Percentiles rank a stretch among this genome's conserved stretches.
phyloP scores from a whole-genome alignment of 2,113 vertebrate genomes.

The Prolemur simus region DNA sequence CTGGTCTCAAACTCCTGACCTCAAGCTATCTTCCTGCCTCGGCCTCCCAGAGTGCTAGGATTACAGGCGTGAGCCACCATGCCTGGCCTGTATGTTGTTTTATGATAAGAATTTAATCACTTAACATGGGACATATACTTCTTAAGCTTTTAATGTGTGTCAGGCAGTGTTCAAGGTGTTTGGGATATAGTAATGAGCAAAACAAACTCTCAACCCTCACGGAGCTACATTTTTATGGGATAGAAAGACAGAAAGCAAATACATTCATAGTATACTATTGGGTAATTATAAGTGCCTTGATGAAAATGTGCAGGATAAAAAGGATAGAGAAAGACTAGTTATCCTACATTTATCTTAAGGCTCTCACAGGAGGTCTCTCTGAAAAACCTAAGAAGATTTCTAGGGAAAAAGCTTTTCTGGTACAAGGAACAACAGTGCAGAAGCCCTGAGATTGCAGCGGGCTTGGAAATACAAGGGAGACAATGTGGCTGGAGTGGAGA shows the following conservation, averaged over 20 bases:
- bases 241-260: not conserved
- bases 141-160: not conserved
- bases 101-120: not conserved
- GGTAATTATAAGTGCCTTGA: not conserved
- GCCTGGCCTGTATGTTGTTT: not conserved
- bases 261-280: not conserved
- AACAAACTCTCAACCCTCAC: not conserved
- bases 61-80: no score
- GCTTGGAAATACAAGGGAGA: not conserved
- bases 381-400: not conserved
- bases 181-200: not conserved
- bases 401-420: not conserved
- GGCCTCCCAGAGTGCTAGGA: no score
- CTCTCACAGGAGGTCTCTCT: not conserved
- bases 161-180: not conserved
- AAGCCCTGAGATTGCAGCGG: not conserved
- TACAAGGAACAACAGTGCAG: not conserved
- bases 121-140: not conserved
- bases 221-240: not conserved
- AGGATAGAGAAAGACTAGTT: not conserved
- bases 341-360: not conserved
- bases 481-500: not conserved
- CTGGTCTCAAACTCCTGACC: no score
- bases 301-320: not conserved
- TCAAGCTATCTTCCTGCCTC: no score